Percentiles rank a stretch among this genome's conserved stretches.
Conservation (phyloP, 2,113 vertebrate genomes). For the Drymodes brunneopygia region DNA sequence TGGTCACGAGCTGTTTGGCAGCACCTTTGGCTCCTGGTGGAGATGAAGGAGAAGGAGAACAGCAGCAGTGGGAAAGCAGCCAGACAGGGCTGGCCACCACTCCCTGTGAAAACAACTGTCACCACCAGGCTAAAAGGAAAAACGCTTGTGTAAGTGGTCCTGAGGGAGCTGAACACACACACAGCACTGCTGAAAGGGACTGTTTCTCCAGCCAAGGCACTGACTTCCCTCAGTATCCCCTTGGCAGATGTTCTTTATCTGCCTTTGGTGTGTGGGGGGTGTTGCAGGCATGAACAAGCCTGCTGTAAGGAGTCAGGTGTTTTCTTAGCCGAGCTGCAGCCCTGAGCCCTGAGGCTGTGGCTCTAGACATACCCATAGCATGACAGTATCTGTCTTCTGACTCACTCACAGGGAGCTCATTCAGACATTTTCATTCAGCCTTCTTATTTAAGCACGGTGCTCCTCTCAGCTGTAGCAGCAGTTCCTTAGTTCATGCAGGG, state of each 20-base stretch:
- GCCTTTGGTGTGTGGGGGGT: background rate
- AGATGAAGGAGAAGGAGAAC: background rate
- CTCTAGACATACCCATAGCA: background rate
- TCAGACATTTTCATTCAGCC: background rate
- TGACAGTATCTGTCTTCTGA: background rate
- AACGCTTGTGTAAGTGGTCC: background rate
- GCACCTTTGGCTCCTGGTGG: background rate
- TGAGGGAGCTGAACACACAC: background rate
- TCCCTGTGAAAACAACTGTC: background rate
- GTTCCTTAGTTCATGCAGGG: background rate
- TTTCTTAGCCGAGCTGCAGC: background rate
- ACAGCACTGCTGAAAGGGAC: background rate
- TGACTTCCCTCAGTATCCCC: background rate
- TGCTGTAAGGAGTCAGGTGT: background rate
- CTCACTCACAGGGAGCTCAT: background rate
- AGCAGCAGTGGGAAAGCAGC: background rate
- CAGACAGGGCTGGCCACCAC: background rate
- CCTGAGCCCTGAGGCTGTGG: background rate
- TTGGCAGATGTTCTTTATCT: background rate
- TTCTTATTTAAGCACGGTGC: background rate
- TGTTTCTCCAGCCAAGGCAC: background rate
- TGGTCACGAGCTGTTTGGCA: background rate
- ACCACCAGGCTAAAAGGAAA: background rate
- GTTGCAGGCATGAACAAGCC: background rate
- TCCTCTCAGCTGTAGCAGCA: background rate